phyloP scores from a whole-genome alignment of 2,888 invertebrate species.

The Pardosa pseudoannulata region DNA sequence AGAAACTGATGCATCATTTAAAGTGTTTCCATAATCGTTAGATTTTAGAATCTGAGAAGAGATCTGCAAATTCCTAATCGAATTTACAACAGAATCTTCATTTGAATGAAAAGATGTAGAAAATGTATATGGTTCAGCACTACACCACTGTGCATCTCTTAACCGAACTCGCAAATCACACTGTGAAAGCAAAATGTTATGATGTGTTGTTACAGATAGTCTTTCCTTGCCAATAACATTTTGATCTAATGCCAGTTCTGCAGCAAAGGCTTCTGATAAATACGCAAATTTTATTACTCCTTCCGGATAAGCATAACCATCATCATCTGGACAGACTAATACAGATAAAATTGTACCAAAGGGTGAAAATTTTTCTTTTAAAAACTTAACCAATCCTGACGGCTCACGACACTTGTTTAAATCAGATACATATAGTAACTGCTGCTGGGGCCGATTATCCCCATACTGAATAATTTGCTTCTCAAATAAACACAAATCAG shows the following conservation, averaged over 20 bases:
- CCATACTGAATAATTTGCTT: conserved; percentile 49
- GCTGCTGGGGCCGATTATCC: conserved; percentile 39
- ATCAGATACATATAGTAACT: conserved; percentile 50
- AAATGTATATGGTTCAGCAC: neutral
- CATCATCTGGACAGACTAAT: conserved; percentile 36
- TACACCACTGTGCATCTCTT: conserved; percentile 24
- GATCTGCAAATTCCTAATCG: neutral
- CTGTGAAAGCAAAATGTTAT: conserved; percentile 55
- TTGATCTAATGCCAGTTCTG: conserved; percentile 59
- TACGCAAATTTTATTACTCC: conserved; percentile 46
- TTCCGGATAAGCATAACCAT: conserved; percentile 49
- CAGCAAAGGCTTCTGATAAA: conserved; percentile 62
- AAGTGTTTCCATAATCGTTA: no score
- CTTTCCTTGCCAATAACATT: conserved; percentile 47
- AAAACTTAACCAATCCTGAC: conserved; percentile 13
- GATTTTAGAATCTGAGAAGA: neutral
- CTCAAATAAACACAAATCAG: conserved; percentile 56
- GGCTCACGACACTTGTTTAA: conserved; percentile 36
- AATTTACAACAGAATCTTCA: neutral
- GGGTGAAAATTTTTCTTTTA: conserved; percentile 46
- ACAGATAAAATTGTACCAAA: conserved; percentile 61
- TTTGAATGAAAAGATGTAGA: no score
- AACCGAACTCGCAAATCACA: conserved; percentile 51
- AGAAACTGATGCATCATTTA: no score
- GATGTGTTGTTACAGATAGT: conserved; percentile 51